Evolutionary conservation across 2,113 vertebrate species (phyloP), one percentile per base, ranked within the genome.

Genomic region (Lota lota): DNA sequence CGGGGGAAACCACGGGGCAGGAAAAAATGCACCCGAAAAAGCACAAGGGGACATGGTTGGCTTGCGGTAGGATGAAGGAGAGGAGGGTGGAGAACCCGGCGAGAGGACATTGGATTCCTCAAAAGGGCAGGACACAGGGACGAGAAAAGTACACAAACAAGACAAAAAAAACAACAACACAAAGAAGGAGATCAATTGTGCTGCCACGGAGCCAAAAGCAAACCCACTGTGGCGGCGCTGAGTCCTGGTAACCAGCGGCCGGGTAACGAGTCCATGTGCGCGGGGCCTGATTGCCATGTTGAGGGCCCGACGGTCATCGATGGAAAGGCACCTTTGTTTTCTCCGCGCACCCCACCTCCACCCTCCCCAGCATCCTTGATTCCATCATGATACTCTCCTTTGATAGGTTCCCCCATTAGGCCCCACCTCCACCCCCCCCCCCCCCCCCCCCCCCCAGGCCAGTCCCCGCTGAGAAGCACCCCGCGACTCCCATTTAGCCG

Each of bases 341-440:
- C 85, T 86, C 83, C 1, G 12, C 10, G 10, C 8, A 76, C 86
- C 85, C 83, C 85, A 67, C 80, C 69, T 36, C 74, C 53, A 19
- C 73, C 74, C 84, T 87, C 85, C 40, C 40, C 40, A 47, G 40
- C 40, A 47, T 47, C 80, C 86, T 78, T 79, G 82, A 85, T 89
- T 88, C 86, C 84, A 80, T 89, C 87, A 82, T 85, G 90, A 92
- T 91, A 90, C 91, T 87, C 86, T 76, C 81, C 87, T 14, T 92
- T 92, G 89, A 91, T 90, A 89, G 85, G 82, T 80, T 80, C 89
- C 85, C 88, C 91, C 89, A 90, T 90, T 91, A 88, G 80, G 2
- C 40, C 40, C 40, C 40, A 5, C 40, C 40, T 11, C 40, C 40
- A 2, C 7, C 40, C 7, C 40, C 40, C 40, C 11, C 40, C 40